Base-by-base conservation (phyloP, 2,888 invertebrate species). In the Daptonema setosum region DNA sequence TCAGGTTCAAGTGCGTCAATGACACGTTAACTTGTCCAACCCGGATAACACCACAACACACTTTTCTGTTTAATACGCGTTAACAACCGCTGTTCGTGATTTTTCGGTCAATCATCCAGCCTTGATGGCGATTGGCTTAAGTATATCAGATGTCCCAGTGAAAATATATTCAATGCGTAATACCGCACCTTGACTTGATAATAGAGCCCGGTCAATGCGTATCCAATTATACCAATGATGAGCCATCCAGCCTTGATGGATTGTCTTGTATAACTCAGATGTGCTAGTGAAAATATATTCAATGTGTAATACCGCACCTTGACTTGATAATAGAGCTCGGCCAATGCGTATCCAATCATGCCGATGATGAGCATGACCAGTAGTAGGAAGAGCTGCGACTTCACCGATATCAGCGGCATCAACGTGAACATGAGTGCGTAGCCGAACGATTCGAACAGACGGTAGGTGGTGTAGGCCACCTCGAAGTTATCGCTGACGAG, bases 391-490 rank as follows among this genome's bases (percentile, higher is more conserved):
- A 86, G 70, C 66, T 86, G 86, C 0, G 79, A 76, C 54, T 78
- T 73, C 0, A 83, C 82, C 66, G 84, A 83, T 3, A 86, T 72
- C 66, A 81, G 81, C 1, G 83, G 81, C 51, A 83, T 85, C 57
- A 82, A 80, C 0, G 80, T 79, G 65, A 87, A 88, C 1, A 85
- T 82, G 56, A 87, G 78, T 20, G 87, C 85, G 58, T 87, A 87
- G 54, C 88, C 90, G 0, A 84, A 79, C 0, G 87, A 82, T 71
- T 88, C 87, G 87, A 87, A 90, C 54, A 90, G 74, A 11, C 87
- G 78, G 72, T 88, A 88, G 74, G 87, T 88, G 61, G 87, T 85
- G 72, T 85, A 90, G 0, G 87, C 85, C 0, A 87, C 86, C 67
- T 87, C 87, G 66, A 87, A 82, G 0, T 64, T 63, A 64, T 82